Evolutionary conservation across 2,797 vertebrate species (phyloP).

Genomic region (Clarias laeviceps): DNA sequence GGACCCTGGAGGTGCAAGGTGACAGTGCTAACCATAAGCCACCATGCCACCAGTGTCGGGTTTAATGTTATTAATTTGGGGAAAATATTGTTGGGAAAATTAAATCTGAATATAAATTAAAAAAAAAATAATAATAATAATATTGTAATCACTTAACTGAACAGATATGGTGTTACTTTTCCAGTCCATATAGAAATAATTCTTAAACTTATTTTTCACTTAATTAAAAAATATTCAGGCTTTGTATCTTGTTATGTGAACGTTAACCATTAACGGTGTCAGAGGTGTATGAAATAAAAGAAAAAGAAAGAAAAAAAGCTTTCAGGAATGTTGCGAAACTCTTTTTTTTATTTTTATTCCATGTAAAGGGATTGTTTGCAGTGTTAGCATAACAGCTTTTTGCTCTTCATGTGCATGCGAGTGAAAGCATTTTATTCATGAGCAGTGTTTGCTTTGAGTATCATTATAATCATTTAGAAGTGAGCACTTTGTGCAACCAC

Average conservation of each 20-base stretch:
- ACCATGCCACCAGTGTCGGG: too few relatives aligned
- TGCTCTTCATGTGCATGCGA: constrained; percentile 26
- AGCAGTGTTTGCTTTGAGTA: constrained; percentile 42
- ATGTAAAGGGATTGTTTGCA: neutral
- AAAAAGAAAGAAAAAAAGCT: neutral
- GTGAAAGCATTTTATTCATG: constrained; percentile 44
- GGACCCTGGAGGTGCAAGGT: too few relatives aligned
- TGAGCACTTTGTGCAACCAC: constrained; percentile 35
- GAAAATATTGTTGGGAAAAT: too few relatives aligned
- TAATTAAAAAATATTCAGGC: neutral
- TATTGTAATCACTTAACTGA: neutral
- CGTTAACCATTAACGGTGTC: neutral
- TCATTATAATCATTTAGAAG: constrained; percentile 45
- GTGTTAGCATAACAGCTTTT: neutral
- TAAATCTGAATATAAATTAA: neutral
- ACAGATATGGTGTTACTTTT: neutral
- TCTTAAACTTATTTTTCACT: neutral
- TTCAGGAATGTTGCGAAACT: neutral
- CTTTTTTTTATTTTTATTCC: neutral
- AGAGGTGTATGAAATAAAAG: neutral
- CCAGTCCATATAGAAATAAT: neutral
- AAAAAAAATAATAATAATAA: neutral
- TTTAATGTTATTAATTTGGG: too few relatives aligned
- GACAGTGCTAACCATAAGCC: too few relatives aligned
- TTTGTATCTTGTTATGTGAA: too few relatives aligned